phyloP scores from a whole-genome alignment of 2,797 vertebrate genomes.

The Epinephelus coioides region DNA sequence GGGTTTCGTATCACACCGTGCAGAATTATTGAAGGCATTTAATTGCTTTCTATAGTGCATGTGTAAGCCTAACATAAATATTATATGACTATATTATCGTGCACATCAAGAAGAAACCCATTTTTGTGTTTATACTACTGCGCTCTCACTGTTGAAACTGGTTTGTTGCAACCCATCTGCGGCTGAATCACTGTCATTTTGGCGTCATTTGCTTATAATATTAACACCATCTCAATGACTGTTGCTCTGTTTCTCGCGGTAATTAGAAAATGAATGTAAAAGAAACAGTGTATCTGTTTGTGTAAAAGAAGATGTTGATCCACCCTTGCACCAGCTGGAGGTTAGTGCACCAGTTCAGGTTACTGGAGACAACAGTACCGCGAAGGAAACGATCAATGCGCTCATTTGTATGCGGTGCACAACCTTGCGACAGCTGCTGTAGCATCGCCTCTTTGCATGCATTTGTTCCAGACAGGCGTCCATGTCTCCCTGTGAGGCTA shows the following conservation, averaged over 20 bases:
- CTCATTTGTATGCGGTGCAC: conserved; percentile 82
- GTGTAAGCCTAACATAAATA: not conserved
- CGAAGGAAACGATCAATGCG: conserved; percentile 66
- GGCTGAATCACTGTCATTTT: not conserved
- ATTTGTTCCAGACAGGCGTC: conserved; percentile 64
- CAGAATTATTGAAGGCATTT: not conserved
- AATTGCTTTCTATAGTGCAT: not conserved
- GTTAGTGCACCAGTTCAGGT: conserved; percentile 56
- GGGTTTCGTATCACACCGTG: not conserved
- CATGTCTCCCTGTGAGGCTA: conserved; percentile 2
- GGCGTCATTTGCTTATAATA: not conserved
- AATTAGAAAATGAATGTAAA: not conserved
- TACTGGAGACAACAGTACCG: conserved; percentile 58
- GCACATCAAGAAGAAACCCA: not conserved
- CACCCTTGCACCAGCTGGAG: conserved; percentile 38
- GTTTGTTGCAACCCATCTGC: not conserved
- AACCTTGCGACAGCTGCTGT: conserved; percentile 82
- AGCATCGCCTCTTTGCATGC: conserved; percentile 65
- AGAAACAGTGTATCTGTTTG: not conserved
- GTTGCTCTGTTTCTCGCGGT: not conserved
- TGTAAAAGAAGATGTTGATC: not conserved
- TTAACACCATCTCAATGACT: not conserved
- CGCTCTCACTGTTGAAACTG: not conserved
- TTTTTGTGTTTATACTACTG: conserved; percentile 9
- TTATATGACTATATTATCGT: no score